Percentiles rank a stretch among this genome's conserved stretches.
Evolutionary conservation across 2,113 vertebrate species (phyloP).

Genomic region (Bos javanicus): DNA sequence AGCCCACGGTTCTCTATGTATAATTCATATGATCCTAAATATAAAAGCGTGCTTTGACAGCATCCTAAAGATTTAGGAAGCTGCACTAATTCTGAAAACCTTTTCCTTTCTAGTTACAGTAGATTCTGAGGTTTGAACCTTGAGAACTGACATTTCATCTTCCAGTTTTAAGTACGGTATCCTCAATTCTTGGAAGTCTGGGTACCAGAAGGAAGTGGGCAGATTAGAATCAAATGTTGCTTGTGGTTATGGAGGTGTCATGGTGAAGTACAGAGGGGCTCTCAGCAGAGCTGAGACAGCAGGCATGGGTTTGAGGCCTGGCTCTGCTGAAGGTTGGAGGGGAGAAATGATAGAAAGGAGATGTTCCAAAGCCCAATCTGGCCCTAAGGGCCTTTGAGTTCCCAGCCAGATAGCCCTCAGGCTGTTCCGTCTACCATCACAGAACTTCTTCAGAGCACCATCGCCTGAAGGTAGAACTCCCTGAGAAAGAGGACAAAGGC

Average conservation of each 20-base stretch:
- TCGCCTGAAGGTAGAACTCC: not conserved
- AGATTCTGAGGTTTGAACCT: not conserved
- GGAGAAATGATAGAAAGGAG: not conserved
- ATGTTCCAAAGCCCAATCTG: not conserved
- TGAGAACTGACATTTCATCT: not conserved
- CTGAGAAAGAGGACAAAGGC: not conserved
- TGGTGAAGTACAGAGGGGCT: not conserved
- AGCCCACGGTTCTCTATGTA: not conserved
- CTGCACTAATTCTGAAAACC: not conserved
- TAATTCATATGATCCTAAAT: slow-evolving; percentile 20
- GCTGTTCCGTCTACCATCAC: not conserved
- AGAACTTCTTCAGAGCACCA: not conserved
- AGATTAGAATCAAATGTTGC: not conserved
- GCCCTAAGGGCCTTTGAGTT: not conserved
- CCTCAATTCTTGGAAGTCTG: not conserved
- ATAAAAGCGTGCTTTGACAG: not conserved
- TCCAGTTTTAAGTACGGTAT: not conserved
- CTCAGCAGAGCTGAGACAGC: not conserved
- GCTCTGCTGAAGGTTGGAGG: not conserved
- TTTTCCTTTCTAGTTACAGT: not conserved
- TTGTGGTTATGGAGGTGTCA: not conserved
- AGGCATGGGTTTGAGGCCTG: not conserved
- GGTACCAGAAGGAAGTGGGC: not conserved
- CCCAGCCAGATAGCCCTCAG: not conserved
- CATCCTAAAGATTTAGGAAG: not conserved